Percentiles rank a stretch among this genome's conserved stretches.
phyloP scores from a whole-genome alignment of 1,140 invertebrate species.

The Limonius californicus region DNA sequence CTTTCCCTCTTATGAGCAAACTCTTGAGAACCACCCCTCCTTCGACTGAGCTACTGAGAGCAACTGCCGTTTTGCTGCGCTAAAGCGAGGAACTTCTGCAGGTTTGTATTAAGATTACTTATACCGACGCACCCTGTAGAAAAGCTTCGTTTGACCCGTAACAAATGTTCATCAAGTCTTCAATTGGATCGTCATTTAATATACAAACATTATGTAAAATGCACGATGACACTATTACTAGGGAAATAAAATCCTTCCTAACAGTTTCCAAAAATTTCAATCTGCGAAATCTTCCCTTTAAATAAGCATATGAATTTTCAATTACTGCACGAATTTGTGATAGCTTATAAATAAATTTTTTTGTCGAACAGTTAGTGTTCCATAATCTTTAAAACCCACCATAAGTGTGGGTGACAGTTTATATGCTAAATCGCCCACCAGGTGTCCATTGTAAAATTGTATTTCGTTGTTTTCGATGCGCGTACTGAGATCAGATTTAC shows the following conservation, averaged over 20 bases:
- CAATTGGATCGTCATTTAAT: neutral
- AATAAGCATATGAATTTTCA: neutral
- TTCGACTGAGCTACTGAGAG: too few species aligned
- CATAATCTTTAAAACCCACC: neutral
- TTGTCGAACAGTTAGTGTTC: neutral
- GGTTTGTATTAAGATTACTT: too few species aligned
- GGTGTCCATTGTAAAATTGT: neutral
- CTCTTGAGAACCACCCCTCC: too few species aligned
- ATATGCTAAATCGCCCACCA: neutral
- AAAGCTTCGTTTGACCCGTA: too few species aligned
- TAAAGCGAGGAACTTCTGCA: too few species aligned
- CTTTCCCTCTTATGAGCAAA: too few species aligned
- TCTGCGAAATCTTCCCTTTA: neutral
- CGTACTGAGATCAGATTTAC: neutral
- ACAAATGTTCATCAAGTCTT: too few species aligned
- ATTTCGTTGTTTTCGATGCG: neutral
- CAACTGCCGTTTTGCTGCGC: too few species aligned
- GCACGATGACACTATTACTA: neutral
- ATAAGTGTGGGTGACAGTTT: neutral
- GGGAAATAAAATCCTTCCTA: neutral
- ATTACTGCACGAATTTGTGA: neutral
- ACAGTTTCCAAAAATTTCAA: conserved; percentile 5
- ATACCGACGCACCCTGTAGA: too few species aligned
- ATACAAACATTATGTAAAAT: neutral
- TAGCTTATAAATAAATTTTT: neutral